phyloP scores from a whole-genome alignment of 2,888 invertebrate genomes.

The Nomada lathburiana region DNA sequence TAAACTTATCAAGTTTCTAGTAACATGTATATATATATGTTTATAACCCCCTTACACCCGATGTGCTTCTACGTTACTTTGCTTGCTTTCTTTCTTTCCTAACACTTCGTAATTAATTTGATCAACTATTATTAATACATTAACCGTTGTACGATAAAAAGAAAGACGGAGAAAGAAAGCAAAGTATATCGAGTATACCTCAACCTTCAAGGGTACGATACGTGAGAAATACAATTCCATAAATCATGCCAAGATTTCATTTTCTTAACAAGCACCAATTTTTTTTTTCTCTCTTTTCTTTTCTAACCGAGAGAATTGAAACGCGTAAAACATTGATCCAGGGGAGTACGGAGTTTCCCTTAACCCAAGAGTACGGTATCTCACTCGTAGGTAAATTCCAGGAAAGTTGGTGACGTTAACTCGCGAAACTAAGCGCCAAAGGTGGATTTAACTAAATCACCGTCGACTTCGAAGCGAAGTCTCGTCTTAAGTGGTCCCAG shows the following conservation, averaged over 20 bases:
- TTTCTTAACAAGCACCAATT: too few species aligned
- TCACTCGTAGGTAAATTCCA: slow-evolving; percentile 66
- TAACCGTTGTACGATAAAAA: not conserved
- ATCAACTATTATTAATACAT: not conserved
- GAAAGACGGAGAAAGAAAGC: slow-evolving; percentile 57
- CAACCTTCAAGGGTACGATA: not conserved
- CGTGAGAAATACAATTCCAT: too few species aligned
- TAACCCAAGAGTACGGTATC: slow-evolving; percentile 45
- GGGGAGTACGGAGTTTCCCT: slow-evolving; percentile 38
- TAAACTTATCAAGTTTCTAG: slow-evolving; percentile 81
- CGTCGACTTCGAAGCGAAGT: slow-evolving; percentile 64
- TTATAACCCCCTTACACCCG: slow-evolving; percentile 68
- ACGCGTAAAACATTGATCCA: slow-evolving; percentile 27
- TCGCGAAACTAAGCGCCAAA: slow-evolving; percentile 72
- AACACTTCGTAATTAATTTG: slow-evolving; percentile 17
- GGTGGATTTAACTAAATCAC: slow-evolving; percentile 75
- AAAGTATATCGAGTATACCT: slow-evolving; percentile 42
- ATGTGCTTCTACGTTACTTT: slow-evolving; percentile 49
- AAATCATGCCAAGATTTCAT: too few species aligned
- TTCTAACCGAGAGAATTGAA: slow-evolving; percentile 10
- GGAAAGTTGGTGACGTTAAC: slow-evolving; percentile 74
- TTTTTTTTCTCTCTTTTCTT: not conserved
- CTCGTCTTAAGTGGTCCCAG: slow-evolving; percentile 67
- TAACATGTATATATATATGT: slow-evolving; percentile 74
- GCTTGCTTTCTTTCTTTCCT: slow-evolving; percentile 66